Percentiles rank a stretch among this genome's conserved stretches.
Evolutionary conservation across 2,113 vertebrate genomes (phyloP).

Genomic region (Eleginops maclovinus): DNA sequence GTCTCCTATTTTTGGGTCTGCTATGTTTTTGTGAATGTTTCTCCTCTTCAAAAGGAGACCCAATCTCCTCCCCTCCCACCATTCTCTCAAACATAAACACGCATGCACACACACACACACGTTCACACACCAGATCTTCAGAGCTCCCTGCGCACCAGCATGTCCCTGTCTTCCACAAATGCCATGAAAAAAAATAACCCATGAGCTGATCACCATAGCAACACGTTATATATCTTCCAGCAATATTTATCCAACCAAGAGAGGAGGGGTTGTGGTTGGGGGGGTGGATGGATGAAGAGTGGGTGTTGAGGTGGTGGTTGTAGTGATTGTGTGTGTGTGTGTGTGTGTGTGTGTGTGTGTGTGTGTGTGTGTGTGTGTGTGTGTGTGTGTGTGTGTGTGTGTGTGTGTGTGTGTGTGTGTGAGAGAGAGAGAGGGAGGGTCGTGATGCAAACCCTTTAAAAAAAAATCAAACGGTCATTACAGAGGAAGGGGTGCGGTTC

Average conservation of each 20-base stretch:
- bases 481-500: conserved; percentile 34
- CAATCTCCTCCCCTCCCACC: no score
- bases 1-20: conserved; percentile 66
- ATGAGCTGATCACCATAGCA: conserved; percentile 85
- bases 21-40: conserved; percentile 50
- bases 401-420: no score
- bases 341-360: not conserved
- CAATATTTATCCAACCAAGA: conserved; percentile 78
- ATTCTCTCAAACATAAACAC: conserved; percentile 34
- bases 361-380: not conserved
- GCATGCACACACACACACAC: conserved; percentile 22
- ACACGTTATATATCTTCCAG: conserved; percentile 84
- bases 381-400: not conserved
- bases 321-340: not conserved
- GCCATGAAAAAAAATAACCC: conserved; percentile 53
- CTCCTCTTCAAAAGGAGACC: conserved; percentile 46
- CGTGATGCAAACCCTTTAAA: conserved; percentile 69
- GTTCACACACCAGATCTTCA: conserved; percentile 57
- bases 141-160: conserved; percentile 68
- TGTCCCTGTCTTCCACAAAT: conserved; percentile 71
- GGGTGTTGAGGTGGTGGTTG: conserved; percentile 45
- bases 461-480: conserved; percentile 63
- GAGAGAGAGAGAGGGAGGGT: conserved; percentile 7
- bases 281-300: conserved; percentile 26
- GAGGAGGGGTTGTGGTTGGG: conserved; percentile 50